Conservation (phyloP, 2,888 invertebrate genomes). For the Andricus quercusramuli region DNA sequence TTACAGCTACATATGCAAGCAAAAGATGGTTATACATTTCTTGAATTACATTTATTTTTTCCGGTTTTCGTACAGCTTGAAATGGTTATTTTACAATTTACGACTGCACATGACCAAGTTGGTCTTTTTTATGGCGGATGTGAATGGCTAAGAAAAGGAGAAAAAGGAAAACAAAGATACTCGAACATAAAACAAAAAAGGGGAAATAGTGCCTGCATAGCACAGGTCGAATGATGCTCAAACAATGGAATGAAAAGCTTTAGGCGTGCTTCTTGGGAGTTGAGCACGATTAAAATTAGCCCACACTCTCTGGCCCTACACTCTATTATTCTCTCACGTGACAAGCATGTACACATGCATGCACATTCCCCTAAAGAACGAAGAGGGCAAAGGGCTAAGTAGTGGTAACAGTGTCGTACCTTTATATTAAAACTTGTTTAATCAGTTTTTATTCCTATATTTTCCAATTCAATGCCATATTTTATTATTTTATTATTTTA, state of each 20-base stretch:
- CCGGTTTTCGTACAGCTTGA: background rate
- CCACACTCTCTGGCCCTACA: conserved; percentile 47
- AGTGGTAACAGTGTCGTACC: background rate
- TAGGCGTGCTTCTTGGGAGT: conserved; percentile 33
- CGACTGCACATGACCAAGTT: background rate
- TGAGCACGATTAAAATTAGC: conserved; percentile 65
- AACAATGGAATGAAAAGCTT: conserved; percentile 41
- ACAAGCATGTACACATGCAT: conserved; percentile 48
- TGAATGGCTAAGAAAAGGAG: background rate
- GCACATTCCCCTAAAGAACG: background rate
- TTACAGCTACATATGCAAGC: too few species aligned
- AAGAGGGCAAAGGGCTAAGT: background rate
- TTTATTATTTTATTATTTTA: too few species aligned
- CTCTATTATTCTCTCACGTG: conserved; percentile 46
- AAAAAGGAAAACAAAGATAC: background rate
- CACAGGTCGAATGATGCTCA: conserved; percentile 33
- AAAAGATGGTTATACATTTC: too few species aligned
- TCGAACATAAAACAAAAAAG: background rate
- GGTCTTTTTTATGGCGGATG: background rate
- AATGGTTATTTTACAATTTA: background rate
- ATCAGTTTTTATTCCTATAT: background rate
- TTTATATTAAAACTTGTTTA: conserved; percentile 41
- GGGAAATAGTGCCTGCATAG: conserved; percentile 33
- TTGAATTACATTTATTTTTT: too few species aligned
- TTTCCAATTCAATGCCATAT: too few species aligned